Percentiles rank a stretch among this genome's conserved stretches.
Conservation (phyloP, 2,113 vertebrate genomes). For the Hoplias malabaricus region DNA sequence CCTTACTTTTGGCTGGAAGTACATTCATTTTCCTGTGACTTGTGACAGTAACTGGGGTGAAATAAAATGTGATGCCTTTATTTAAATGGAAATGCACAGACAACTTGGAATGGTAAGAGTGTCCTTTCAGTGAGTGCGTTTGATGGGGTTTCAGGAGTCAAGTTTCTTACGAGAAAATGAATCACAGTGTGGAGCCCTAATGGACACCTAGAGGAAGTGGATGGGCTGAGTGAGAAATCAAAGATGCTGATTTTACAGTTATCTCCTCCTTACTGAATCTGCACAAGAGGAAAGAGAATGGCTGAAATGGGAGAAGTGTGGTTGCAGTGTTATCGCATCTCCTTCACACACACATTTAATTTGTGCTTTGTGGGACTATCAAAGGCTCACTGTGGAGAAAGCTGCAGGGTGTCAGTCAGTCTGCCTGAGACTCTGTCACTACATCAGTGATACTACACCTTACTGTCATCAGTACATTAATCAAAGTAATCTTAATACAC, state of each 20-base stretch:
- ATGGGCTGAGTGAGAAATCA: neutral
- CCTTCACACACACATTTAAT: conserved; percentile 15
- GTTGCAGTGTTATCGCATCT: neutral
- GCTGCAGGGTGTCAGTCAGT: conserved; percentile 51
- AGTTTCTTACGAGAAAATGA: conserved; percentile 14
- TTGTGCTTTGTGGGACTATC: conserved; percentile 48
- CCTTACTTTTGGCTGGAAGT: neutral
- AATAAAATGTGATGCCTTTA: neutral
- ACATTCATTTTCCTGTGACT: neutral
- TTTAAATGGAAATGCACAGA: neutral
- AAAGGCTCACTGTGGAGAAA: conserved; percentile 51
- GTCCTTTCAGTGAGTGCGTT: neutral
- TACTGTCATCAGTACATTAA: conserved; percentile 29
- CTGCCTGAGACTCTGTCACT: conserved; percentile 51
- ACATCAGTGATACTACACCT: conserved; percentile 31
- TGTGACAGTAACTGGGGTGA: neutral
- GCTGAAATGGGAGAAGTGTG: neutral
- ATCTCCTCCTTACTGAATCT: neutral
- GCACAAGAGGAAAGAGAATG: neutral
- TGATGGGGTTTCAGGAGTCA: neutral
- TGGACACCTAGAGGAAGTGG: conserved; percentile 1
- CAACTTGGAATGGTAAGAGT: neutral
- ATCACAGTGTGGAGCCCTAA: neutral
- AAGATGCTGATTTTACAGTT: neutral
- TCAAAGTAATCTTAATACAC: neutral